These are phyloP conservation scores for Amblyraja radiata DNA, from an alignment of 2,797 vertebrate genomes.

Conservation along the genomic window DNA sequence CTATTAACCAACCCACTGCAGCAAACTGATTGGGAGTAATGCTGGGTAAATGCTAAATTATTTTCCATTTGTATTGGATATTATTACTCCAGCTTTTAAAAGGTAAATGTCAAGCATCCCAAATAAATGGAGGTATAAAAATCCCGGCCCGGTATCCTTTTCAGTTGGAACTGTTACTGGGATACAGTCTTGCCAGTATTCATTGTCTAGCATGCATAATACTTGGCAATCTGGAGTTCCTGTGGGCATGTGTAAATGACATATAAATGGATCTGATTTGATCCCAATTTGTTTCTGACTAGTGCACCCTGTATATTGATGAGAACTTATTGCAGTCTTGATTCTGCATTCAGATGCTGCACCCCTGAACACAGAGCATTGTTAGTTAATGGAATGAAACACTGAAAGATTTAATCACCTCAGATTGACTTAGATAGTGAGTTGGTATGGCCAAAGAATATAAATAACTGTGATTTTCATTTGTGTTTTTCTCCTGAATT, in stretches of 20 bases:
- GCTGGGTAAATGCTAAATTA: slow-evolving; percentile 13
- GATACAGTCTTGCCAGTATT: background rate
- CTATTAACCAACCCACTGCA: slow-evolving; percentile 40
- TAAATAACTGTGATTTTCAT: slow-evolving; percentile 32
- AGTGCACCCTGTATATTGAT: background rate
- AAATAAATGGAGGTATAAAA: slow-evolving; percentile 43
- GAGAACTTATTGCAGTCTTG: background rate
- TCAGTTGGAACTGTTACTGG: slow-evolving; percentile 38
- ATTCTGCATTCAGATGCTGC: slow-evolving; percentile 12
- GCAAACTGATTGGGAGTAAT: slow-evolving; percentile 44
- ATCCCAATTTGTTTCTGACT: slow-evolving; percentile 1
- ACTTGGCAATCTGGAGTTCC: background rate
- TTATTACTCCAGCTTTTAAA: slow-evolving; percentile 39
- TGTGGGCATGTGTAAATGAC: background rate
- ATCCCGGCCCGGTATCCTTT: slow-evolving; percentile 49
- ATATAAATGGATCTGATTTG: slow-evolving; percentile 14
- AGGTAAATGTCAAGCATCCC: slow-evolving; percentile 51
- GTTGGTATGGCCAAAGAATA: slow-evolving; percentile 37
- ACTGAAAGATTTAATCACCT: slow-evolving; percentile 33
- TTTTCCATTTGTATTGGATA: slow-evolving; percentile 43
- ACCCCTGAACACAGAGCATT: background rate
- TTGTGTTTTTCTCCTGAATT: background rate
- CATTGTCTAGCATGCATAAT: background rate
- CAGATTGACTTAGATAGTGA: slow-evolving; percentile 8
- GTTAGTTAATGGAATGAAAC: slow-evolving; percentile 27